Percentiles rank a stretch among this genome's conserved stretches.
phyloP scores from a whole-genome alignment of 1,140 invertebrate species.

The Leptinotarsa defecta region DNA sequence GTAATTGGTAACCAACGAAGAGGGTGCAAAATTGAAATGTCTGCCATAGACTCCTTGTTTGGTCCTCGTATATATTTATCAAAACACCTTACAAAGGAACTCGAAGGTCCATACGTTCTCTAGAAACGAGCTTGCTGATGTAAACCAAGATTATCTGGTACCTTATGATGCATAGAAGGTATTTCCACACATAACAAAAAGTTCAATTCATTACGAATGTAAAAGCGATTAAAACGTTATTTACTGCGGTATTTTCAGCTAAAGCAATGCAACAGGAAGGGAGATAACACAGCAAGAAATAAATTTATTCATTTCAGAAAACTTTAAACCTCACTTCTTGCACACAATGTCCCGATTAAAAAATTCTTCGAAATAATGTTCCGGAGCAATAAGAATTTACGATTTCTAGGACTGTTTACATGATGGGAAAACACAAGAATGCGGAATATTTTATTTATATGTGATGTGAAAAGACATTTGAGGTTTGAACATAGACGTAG shows the following conservation, averaged over 20 bases:
- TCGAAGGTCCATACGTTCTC: no score
- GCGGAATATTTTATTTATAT: no score
- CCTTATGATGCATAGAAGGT: constrained; percentile 20
- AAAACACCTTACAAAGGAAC: no score
- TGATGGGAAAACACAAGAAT: not conserved
- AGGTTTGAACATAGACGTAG: no score
- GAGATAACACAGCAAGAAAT: constrained; percentile 32
- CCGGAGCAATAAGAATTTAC: constrained; percentile 29
- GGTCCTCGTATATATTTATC: no score
- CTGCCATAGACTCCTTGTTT: no score
- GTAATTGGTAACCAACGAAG: no score
- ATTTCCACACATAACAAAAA: constrained; percentile 27
- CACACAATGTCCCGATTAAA: constrained; percentile 33
- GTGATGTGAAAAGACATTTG: no score
- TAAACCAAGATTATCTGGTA: constrained; percentile 21
- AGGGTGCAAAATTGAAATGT: no score
- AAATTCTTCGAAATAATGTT: constrained; percentile 32
- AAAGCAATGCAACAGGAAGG: constrained; percentile 30
- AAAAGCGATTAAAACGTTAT: constrained; percentile 27
- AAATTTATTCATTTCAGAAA: constrained; percentile 32
- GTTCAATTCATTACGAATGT: constrained; percentile 27
- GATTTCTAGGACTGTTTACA: constrained; percentile 1
- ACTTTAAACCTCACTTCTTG: constrained; percentile 29
- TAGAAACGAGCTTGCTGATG: not conserved
- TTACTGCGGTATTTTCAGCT: constrained; percentile 28